These are phyloP conservation scores for Gyrodactylus bullatarudis DNA, from an alignment of 1,140 invertebrate genomes.

Conservation along the genomic window DNA sequence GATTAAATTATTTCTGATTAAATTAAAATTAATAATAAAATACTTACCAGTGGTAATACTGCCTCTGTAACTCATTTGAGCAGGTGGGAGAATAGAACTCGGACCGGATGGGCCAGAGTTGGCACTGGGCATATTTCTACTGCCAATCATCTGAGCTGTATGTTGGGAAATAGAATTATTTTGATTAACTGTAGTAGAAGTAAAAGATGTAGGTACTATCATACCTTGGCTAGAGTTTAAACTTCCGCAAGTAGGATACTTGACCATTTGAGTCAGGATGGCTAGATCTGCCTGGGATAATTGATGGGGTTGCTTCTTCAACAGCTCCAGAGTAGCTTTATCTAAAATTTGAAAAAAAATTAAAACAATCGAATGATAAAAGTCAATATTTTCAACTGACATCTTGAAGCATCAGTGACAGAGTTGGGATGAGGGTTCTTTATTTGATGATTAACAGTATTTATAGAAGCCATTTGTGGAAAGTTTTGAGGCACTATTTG, in stretches of 20 bases:
- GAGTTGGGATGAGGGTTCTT: no score
- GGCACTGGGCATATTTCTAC: neutral
- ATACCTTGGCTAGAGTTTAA: no score
- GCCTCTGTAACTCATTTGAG: neutral
- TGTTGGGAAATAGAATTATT: no score
- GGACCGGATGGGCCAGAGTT: neutral
- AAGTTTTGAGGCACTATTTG: no score
- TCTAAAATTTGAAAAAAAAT: neutral
- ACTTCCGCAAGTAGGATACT: neutral
- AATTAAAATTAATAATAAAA: no score
- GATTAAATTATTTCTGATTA: no score
- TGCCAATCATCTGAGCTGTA: neutral
- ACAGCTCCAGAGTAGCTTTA: neutral
- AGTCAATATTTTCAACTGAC: no score
- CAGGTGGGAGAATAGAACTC: neutral
- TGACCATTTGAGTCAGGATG: neutral
- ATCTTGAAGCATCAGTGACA: no score
- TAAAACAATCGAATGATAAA: neutral
- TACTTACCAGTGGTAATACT: neutral
- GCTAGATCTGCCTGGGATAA: neutral
- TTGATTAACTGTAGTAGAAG: no score
- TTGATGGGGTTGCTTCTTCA: neutral
- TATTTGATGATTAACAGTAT: no score
- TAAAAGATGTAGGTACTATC: no score
- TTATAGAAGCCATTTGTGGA: no score